phyloP scores from a whole-genome alignment of 2,113 vertebrate species.

The Notarius quadriscutis region DNA sequence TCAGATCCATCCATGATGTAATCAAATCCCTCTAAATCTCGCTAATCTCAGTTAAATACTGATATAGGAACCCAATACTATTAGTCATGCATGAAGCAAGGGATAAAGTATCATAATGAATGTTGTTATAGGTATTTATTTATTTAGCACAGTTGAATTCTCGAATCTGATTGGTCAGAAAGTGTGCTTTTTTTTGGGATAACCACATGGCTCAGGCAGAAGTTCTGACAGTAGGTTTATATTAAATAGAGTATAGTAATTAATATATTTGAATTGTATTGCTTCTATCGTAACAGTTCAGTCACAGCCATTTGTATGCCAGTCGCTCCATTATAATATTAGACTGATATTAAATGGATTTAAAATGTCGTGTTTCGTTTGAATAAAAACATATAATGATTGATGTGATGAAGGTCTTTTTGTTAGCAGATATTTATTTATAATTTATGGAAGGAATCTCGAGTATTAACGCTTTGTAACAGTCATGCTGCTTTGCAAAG shows the following conservation, averaged over 20 bases:
- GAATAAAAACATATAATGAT: neutral
- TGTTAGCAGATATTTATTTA: neutral
- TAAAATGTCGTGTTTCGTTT: neutral
- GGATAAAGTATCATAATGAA: neutral
- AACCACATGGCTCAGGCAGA: neutral
- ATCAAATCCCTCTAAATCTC: neutral
- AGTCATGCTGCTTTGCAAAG: neutral
- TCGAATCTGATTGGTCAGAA: neutral
- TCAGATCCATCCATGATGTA: neutral
- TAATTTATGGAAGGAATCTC: neutral
- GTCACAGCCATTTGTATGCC: neutral
- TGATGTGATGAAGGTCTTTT: neutral
- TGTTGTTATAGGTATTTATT: neutral
- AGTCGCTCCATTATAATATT: neutral
- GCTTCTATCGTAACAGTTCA: neutral
- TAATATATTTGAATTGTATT: neutral
- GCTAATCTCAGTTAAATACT: neutral
- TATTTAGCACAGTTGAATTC: neutral
- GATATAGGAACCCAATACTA: neutral
- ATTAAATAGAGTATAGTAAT: neutral
- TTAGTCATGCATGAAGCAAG: neutral
- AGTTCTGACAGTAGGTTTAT: neutral
- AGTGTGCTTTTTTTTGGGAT: neutral
- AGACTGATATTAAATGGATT: neutral
- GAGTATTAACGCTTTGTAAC: neutral